Evolutionary conservation across 2,113 vertebrate genomes (phyloP), one percentile per base, ranked within the genome.

Genomic region (Pelvicachromis taeniatus): DNA sequence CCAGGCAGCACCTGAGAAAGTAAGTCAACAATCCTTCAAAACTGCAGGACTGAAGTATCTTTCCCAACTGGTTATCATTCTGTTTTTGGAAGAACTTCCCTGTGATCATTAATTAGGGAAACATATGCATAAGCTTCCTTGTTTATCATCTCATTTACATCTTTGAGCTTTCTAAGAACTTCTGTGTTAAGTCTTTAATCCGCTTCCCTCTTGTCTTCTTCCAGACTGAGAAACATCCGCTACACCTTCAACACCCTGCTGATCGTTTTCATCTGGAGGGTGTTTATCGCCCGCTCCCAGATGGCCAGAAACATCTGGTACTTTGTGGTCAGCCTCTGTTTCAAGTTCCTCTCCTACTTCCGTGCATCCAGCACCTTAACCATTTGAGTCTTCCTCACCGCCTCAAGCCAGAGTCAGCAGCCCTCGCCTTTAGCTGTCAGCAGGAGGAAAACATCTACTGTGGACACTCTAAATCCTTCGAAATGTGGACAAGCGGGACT

Each of bases 241-340:
- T 99, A 98, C 38, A 97, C 96, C 3, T 97, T 99, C 92, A 99
- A 99, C 93, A 98, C 97, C 1, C 89, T 96, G 42, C 88, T 99
- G 68, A 95, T 99, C 1, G 95, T 99, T 31, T 97, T 99, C 92
- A 95, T 97, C 95, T 99, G 98, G 98, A 96, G 97, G 82, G 96
- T 99, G 26, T 99, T 99, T 93, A 98, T 99, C 45, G 97, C 98
- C 42, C 96, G 97, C 91, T 99, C 98, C 16, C 97, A 99, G 95
- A 97, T 98, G 97, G 98, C 98, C 91, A 96, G 97, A 84, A 98
- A 99, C 91, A 96, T 99, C 95, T 99, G 98, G 98, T 97, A 98
- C 96, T 98, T 99, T 87, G 98, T 99, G 55, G 97, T 99, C 91
- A 99, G 95, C 96, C 97, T 99, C 91, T 99, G 98, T 93, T 99